Base-by-base conservation (phyloP, 2,888 invertebrate genomes). In the Zaprionus bogoriensis region DNA sequence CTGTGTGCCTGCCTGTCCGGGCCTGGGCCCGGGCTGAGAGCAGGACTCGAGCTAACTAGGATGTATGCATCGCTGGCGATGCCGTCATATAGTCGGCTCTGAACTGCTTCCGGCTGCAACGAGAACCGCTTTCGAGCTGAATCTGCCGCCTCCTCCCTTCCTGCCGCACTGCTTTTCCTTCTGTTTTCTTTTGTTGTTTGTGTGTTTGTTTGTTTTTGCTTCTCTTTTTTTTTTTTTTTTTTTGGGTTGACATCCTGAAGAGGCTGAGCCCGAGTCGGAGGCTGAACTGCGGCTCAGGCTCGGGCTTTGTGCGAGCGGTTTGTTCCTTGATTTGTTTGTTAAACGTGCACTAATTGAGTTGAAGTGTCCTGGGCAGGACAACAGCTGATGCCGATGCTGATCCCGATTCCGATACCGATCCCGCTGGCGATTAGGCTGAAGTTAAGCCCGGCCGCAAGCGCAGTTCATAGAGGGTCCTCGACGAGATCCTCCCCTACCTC, bases 331-430 rank as follows among this genome's bases (percentile, higher is more conserved):
- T 80, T 84, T 77, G 70, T 71, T 78, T 64, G 74, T 69, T 70
- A 67, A 82, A 67, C 81, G 87, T 71, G 87, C 84, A 75, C 81
- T 82, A 82, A 82, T 82, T 82, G 75, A 87, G 83, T 63, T 83
- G 47, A 75, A 73, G 75, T 60, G 81, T 46, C 32, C 58, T 30
- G 42, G 9, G 19, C 45, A n/a, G 10, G 19, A 14, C 30, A 10
- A 54, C 75, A 66, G 78, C 82, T 78, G 52, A 14, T 20, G 20
- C 47, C 41, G 72, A 74, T 69, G 0, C 14, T 12, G 14, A 32
- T 5, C n/a, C 28, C 17, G 32, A 36, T 36, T 12, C 32, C 32
- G n/a, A n/a, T n/a, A n/a, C n/a, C 17, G 17, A 17, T 6, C 32
- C 32, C 32, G n/a, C n/a, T n/a, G n/a, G n/a, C n/a, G 32, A 61